phyloP scores from a whole-genome alignment of 2,113 vertebrate genomes.

The Odontophorus gujanensis region DNA sequence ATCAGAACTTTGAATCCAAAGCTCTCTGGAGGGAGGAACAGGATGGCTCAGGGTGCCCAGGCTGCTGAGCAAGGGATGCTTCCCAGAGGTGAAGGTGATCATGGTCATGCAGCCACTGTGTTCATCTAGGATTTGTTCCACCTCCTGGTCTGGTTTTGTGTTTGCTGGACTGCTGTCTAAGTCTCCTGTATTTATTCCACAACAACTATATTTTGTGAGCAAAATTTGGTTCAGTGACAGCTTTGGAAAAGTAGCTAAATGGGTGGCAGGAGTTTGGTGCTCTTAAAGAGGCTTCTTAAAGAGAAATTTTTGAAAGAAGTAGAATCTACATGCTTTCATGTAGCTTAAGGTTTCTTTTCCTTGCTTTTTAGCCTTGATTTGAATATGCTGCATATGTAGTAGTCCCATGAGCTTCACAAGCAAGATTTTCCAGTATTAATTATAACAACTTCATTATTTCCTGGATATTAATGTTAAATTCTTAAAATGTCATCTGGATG shows the following conservation, averaged over 20 bases:
- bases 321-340: constrained; percentile 45
- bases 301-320: constrained; percentile 5
- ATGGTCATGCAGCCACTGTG: rapidly evolving
- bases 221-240: neutral
- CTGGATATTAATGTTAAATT: constrained; percentile 50
- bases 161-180: neutral
- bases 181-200: rapidly evolving
- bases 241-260: neutral
- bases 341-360: constrained; percentile 16
- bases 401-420: constrained; percentile 13
- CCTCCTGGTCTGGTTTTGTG: neutral
- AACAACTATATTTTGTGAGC: neutral
- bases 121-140: rapidly evolving
- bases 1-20: rapidly evolving
- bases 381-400: neutral
- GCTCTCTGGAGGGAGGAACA: neutral
- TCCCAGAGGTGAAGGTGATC: rapidly evolving
- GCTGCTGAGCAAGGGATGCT: rapidly evolving
- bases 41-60: neutral
- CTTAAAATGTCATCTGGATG: constrained; percentile 46
- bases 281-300: neutral
- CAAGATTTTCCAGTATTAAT: constrained; percentile 35
- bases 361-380: constrained; percentile 34
- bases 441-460: constrained; percentile 58
- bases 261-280: neutral